phyloP scores from a whole-genome alignment of 2,113 vertebrate genomes.

The Typhlomys cinereus region DNA sequence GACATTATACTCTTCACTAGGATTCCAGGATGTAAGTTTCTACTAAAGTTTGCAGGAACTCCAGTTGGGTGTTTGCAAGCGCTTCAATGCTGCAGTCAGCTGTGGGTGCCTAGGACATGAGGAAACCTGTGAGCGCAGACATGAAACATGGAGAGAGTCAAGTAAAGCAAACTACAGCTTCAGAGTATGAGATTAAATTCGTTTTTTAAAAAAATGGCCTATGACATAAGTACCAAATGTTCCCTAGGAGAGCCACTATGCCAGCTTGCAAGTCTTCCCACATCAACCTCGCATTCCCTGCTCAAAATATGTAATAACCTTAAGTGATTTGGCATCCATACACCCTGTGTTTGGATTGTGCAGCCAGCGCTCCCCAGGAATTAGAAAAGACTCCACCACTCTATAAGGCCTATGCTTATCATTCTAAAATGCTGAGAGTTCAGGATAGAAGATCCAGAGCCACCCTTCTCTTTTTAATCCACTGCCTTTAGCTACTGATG shows the following conservation, averaged over 20 bases:
- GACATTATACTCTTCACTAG: not conserved
- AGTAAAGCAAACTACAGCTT: not conserved
- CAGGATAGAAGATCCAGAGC: not conserved
- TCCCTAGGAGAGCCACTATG: not conserved
- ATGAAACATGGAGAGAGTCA: not conserved
- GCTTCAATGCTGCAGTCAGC: too few relatives aligned
- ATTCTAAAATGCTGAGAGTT: not conserved
- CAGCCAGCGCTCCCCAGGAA: too few relatives aligned
- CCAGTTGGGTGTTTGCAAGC: not conserved
- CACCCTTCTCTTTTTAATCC: not conserved
- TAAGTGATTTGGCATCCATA: not conserved
- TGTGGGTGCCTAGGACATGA: not conserved
- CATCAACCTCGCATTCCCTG: not conserved
- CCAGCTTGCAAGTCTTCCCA: not conserved
- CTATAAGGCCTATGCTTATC: not conserved
- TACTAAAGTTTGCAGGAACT: not conserved
- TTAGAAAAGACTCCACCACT: not conserved
- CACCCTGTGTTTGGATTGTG: not conserved
- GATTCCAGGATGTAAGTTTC: not conserved
- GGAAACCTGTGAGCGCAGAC: not conserved
- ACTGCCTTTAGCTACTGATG: not conserved
- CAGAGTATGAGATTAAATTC: slow-evolving; percentile 23
- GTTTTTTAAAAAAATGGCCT: slow-evolving; percentile 11
- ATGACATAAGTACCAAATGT: not conserved
- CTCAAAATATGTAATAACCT: not conserved